Base-by-base conservation (phyloP, 2,113 vertebrate species). In the Glaucidium brasilianum region DNA sequence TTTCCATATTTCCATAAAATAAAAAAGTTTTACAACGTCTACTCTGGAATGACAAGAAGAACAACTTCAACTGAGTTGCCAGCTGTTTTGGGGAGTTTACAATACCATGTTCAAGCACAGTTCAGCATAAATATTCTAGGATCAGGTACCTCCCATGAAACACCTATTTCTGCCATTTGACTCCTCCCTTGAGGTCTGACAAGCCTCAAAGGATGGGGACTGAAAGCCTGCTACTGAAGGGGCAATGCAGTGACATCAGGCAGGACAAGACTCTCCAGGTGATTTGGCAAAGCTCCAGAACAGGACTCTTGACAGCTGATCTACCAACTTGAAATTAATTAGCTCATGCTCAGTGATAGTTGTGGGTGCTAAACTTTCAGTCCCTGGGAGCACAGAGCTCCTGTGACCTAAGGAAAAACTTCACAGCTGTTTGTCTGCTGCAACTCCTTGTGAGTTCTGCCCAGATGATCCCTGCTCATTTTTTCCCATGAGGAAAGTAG, bases 391-490 rank as follows among this genome's bases (percentile, higher is more conserved):
- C 26, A 20, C 29, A 72, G 14, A 30, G 39, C 8, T 63, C 4
- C 32, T 50, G 18, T 55, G 25, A 62, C 29, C 7, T 1, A 0
- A 62, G 49, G 15, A 35, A 53, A 75, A 62, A 0, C 29, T 80
- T 82, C 13, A 13, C 0, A 1, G 20, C 1, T 2, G 32, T 62
- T 72, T 41, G 23, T 66, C 52, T 47, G 26, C 2, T 69, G 35
- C 49, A 73, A 19, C 12, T 84, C 59, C 20, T 77, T 62, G 22
- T 67, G 16, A 37, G 11, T 4, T 5, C 18, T 53, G 45, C 22
- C 30, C 18, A 64, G 34, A 37, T 55, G 6, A 85, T 32, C 17
- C 47, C 23, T 67, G 30, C 3, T 53, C 12, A 3, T 15, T 45
- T 67, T 63, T 32, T 62, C 29, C 30, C 6, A 20, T 17, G 41